phyloP scores from a whole-genome alignment of 2,888 invertebrate species.

The Allolobophora icterica region DNA sequence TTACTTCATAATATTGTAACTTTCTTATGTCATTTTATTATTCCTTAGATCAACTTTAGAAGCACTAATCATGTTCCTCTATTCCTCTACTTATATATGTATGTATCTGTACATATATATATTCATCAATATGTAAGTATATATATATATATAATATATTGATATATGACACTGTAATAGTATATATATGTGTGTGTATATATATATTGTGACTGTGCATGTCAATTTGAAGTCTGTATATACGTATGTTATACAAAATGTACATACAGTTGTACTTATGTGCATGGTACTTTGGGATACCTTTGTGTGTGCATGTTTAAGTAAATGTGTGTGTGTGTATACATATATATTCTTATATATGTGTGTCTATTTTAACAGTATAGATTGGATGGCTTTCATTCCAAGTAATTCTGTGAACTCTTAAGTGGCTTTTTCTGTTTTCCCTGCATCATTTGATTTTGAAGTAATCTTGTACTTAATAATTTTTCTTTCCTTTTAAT shows the following conservation, averaged over 20 bases:
- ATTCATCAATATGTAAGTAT: neutral
- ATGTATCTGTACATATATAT: neutral
- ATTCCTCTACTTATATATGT: neutral
- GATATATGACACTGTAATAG: neutral
- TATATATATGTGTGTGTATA: neutral
- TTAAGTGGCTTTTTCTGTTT: neutral
- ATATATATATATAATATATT: neutral
- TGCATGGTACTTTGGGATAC: neutral
- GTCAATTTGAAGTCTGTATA: neutral
- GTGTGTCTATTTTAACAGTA: neutral
- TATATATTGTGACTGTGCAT: neutral
- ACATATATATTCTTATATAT: neutral
- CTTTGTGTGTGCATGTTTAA: neutral
- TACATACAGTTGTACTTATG: neutral
- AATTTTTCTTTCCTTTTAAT: neutral
- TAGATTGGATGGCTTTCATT: conserved; percentile 17
- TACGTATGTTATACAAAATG: neutral
- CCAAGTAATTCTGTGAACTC: neutral
- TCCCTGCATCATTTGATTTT: neutral
- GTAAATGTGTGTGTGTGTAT: no score
- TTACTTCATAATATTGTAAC: conserved; percentile 32
- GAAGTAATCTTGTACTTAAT: neutral
- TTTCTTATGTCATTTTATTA: conserved; percentile 30
- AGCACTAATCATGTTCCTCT: conserved; percentile 6
- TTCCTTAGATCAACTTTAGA: conserved; percentile 30